Conservation (phyloP, 2,888 invertebrate genomes). For the Clepsis dumicolana region DNA sequence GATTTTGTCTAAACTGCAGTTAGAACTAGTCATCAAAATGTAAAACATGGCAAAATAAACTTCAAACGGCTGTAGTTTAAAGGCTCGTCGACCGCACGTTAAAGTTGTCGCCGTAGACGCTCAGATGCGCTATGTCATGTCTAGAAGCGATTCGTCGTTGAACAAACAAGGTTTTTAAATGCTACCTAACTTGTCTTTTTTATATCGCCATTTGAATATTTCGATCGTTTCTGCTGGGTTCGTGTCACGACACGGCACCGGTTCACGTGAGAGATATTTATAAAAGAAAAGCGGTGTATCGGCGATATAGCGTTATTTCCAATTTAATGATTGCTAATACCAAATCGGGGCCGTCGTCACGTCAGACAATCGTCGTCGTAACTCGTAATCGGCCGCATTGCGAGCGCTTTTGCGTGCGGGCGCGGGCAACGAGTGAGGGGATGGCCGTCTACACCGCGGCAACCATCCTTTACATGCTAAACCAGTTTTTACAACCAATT, state of each 20-base stretch:
- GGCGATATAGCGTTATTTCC: conserved; percentile 84
- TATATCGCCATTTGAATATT: conserved; percentile 86
- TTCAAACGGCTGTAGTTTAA: neutral
- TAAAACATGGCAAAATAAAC: conserved; percentile 18
- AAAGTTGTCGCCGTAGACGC: conserved; percentile 15
- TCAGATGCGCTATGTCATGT: conserved; percentile 74
- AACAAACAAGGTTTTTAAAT: conserved; percentile 86
- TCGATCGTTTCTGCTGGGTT: conserved; percentile 81
- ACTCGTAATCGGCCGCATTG: conserved; percentile 61
- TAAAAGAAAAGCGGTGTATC: conserved; percentile 84
- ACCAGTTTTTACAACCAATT: conserved; percentile 27
- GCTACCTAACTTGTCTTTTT: conserved; percentile 86
- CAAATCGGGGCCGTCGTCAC: conserved; percentile 77
- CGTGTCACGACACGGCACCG: conserved; percentile 84
- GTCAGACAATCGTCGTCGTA: conserved; percentile 67
- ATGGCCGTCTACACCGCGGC: conserved; percentile 32
- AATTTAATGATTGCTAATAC: conserved; percentile 86
- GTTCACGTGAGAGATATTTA: conserved; percentile 85
- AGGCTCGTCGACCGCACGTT: conserved; percentile 16
- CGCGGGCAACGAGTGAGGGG: conserved; percentile 31
- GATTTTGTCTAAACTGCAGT: conserved; percentile 42
- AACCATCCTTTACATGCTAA: conserved; percentile 33
- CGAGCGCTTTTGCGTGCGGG: conserved; percentile 52
- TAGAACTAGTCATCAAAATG: neutral
- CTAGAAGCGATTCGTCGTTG: conserved; percentile 83